Conservation (phyloP, 2,888 invertebrate genomes). For the Nemapogon koenigi region DNA sequence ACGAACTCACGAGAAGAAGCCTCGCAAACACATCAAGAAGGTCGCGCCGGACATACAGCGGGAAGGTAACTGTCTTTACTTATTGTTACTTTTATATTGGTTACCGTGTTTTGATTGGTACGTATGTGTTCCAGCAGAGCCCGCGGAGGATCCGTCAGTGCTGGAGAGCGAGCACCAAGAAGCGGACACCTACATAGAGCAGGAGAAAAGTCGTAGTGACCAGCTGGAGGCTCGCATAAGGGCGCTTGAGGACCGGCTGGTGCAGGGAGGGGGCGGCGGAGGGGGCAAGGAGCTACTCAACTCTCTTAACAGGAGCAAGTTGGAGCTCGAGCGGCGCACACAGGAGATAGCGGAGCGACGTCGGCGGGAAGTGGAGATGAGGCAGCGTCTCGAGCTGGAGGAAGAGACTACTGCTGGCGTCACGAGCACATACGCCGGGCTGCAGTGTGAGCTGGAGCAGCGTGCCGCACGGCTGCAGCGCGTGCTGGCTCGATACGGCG, state of each 20-base stretch:
- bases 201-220: slow-evolving; percentile 75
- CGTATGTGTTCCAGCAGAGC: slow-evolving; percentile 22
- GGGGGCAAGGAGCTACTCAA: slow-evolving; percentile 53
- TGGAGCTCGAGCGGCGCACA: slow-evolving; percentile 75
- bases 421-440: slow-evolving; percentile 86
- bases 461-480: slow-evolving; percentile 87
- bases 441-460: slow-evolving; percentile 96
- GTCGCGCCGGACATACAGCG: slow-evolving; percentile 10
- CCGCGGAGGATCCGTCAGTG: slow-evolving; percentile 36
- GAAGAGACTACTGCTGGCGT: slow-evolving; percentile 93
- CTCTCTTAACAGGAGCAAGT: slow-evolving; percentile 93
- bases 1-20: slow-evolving; percentile 28
- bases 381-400: slow-evolving; percentile 90
- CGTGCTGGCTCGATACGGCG: slow-evolving; percentile 81
- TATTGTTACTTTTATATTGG: too few relatives aligned
- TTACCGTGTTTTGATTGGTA: too few relatives aligned
- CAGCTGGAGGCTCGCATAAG: slow-evolving; percentile 80
- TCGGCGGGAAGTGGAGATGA: slow-evolving; percentile 90
- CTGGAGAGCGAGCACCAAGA: slow-evolving; percentile 54
- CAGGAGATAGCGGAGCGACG: slow-evolving; percentile 90
- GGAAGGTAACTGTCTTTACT: too few relatives aligned
- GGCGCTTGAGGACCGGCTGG: slow-evolving; percentile 91
- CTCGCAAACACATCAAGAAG: slow-evolving; percentile 6
- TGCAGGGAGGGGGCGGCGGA: slow-evolving; percentile 76
- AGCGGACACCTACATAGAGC: slow-evolving; percentile 62